Evolutionary conservation across 1,140 invertebrate species (phyloP).

Genomic region (Chelonus insularis): DNA sequence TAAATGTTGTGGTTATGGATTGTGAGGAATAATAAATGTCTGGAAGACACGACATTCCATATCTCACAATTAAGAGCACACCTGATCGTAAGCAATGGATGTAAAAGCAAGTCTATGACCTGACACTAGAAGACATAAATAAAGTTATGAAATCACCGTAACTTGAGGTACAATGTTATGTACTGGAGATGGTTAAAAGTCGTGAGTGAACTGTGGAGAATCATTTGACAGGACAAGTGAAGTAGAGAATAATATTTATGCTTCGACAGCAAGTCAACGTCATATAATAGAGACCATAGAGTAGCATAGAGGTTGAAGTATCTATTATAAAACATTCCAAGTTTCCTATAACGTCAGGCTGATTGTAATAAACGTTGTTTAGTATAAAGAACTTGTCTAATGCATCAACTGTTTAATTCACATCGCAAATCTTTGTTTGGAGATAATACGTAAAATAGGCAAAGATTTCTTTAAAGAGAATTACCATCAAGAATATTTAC

Average conservation of each 20-base stretch:
- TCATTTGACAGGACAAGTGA: conserved; percentile 10
- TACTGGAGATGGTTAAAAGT: not conserved
- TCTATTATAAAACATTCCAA: conserved; percentile 2
- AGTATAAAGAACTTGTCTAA: not conserved
- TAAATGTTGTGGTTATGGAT: not conserved
- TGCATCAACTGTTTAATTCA: not conserved
- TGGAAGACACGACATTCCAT: conserved; percentile 22
- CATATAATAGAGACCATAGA: too few species aligned
- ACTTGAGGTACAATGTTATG: conserved; percentile 12
- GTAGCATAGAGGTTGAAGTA: too few species aligned
- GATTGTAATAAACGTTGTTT: conserved; percentile 15
- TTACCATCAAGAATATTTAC: too few species aligned
- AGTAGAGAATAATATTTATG: conserved; percentile 15
- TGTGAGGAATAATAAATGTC: conserved; percentile 19
- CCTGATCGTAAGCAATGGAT: conserved; percentile 15
- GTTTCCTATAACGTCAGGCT: not conserved
- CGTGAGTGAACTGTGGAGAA: conserved; percentile 19
- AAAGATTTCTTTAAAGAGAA: too few species aligned
- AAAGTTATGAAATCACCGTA: conserved; percentile 28
- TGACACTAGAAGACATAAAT: conserved; percentile 20
- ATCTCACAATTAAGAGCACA: conserved; percentile 30
- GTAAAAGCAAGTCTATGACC: conserved; percentile 21
- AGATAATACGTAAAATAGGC: not conserved
- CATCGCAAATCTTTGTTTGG: not conserved
- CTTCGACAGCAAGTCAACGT: not conserved